Evolutionary conservation across 2,888 invertebrate genomes (phyloP).

Genomic region (Ectemnius continuus): DNA sequence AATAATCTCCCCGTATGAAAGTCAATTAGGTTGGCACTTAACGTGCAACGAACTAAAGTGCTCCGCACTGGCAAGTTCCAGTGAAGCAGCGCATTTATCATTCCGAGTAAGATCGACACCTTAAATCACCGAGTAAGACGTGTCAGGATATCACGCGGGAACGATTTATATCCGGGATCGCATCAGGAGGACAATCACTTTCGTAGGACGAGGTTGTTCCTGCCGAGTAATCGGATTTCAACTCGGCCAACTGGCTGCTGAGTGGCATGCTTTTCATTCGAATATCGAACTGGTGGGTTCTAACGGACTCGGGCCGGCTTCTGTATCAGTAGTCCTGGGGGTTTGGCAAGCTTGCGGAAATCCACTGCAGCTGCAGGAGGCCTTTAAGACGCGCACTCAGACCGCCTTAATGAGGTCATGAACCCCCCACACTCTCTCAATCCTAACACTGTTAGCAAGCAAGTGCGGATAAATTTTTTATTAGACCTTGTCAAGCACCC

Average conservation of each 20-base stretch:
- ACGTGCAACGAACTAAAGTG: no score
- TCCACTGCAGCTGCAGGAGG: not conserved
- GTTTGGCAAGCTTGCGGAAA: slow-evolving; percentile 31
- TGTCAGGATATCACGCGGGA: no score
- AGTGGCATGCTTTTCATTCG: slow-evolving; percentile 38
- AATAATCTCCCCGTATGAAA: no score
- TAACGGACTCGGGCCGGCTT: slow-evolving; percentile 18
- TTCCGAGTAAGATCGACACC: no score
- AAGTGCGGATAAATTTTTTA: not conserved
- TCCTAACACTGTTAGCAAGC: not conserved
- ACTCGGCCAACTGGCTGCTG: slow-evolving; percentile 22
- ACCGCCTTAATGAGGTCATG: not conserved
- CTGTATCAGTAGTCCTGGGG: slow-evolving; percentile 24
- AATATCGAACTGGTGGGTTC: slow-evolving; percentile 18
- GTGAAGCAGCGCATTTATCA: no score
- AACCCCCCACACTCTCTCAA: not conserved
- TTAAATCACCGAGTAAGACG: no score
- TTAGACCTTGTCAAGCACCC: not conserved
- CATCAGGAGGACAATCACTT: slow-evolving; percentile 33
- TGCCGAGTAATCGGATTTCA: slow-evolving; percentile 22
- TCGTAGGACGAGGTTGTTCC: slow-evolving; percentile 10
- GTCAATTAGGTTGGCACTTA: no score
- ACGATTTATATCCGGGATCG: no score
- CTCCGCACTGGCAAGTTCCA: no score
- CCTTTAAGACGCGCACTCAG: not conserved